phyloP scores from a whole-genome alignment of 2,888 invertebrate species.

The Lottia scabra region DNA sequence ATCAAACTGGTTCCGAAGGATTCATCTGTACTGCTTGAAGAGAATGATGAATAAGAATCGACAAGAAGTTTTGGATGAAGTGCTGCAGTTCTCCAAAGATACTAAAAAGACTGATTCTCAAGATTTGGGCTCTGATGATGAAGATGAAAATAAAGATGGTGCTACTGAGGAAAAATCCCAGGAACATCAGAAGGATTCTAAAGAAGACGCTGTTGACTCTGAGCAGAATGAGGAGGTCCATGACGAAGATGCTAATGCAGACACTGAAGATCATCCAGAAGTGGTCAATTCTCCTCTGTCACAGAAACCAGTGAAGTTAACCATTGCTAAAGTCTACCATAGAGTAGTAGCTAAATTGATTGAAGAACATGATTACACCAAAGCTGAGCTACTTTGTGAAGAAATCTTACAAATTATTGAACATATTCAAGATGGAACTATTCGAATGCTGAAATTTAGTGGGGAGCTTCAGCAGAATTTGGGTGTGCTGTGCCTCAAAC shows the following conservation, averaged over 20 bases:
- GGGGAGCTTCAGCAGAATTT: constrained; percentile 59
- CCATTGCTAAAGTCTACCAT: constrained; percentile 52
- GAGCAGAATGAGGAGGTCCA: constrained; percentile 2
- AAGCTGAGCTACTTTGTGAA: constrained; percentile 56
- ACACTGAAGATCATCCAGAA: constrained; percentile 32
- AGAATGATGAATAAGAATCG: constrained; percentile 50
- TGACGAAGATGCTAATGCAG: constrained; percentile 10
- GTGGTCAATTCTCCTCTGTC: constrained; percentile 50
- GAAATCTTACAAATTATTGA: constrained; percentile 58
- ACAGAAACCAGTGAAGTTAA: constrained; percentile 53
- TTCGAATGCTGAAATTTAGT: constrained; percentile 53
- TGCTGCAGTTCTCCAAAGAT: not conserved
- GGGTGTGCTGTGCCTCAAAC: constrained; percentile 58
- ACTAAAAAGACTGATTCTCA: not conserved
- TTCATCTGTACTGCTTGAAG: constrained; percentile 55
- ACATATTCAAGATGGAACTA: constrained; percentile 59
- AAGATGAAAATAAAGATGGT: constrained; percentile 12
- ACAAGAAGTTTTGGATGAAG: not conserved
- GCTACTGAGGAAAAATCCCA: constrained; percentile 14
- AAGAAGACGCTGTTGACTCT: constrained; percentile 6
- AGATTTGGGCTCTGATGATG: not conserved
- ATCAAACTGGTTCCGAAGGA: constrained; percentile 53
- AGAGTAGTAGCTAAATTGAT: constrained; percentile 53
- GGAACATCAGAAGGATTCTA: constrained; percentile 21
- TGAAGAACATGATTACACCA: constrained; percentile 49